Evolutionary conservation across 2,888 invertebrate species (phyloP), one percentile per base, ranked within the genome.

Genomic region (Cerceris ruficornis): DNA sequence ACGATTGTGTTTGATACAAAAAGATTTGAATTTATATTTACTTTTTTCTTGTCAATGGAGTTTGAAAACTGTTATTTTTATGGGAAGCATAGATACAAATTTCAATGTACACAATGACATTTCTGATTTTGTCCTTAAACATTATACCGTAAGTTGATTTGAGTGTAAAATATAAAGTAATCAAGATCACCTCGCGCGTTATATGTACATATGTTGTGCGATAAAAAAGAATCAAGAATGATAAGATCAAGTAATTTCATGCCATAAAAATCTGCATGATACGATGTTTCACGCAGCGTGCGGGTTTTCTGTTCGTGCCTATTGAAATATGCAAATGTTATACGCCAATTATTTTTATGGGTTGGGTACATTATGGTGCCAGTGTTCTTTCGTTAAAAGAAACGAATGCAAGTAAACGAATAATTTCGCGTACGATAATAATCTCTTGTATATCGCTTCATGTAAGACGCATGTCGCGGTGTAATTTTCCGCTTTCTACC

Each of bases 371-470:
- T 2, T 59, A 49, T 14, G 14, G 54, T 11, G 7, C n/a, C 60
- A 50, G 11, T 46, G 59, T 46, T 4, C 46, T 46, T 46, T 11
- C 9, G 46, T 46, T 46, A 60, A 60, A 14, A 17, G 17, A 14
- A 60, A 59, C 46, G 46, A 11, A 15, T 39, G n/a, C 43, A 6
- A 13, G n/a, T 14, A 6, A 43, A 70, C 57, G 61, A 62, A 67
- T 67, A 62, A 62, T 49, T 11, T 62, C 39, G 43, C 55, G 13
- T 50, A 11, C 62, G 58, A 58, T 50, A 58, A 28, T 15, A 67
- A 62, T 61, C 49, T 60, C 14, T 46, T 46, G 8, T 46, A 11
- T 46, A 46, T 46, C 39, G 11, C 52, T 15, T 9, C 8, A 46
- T 4, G 43, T n/a, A 60, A 52, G 59, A 66, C 46, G 52, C 64